Conservation (phyloP, 1,140 invertebrate genomes). For the Samia ricini region DNA sequence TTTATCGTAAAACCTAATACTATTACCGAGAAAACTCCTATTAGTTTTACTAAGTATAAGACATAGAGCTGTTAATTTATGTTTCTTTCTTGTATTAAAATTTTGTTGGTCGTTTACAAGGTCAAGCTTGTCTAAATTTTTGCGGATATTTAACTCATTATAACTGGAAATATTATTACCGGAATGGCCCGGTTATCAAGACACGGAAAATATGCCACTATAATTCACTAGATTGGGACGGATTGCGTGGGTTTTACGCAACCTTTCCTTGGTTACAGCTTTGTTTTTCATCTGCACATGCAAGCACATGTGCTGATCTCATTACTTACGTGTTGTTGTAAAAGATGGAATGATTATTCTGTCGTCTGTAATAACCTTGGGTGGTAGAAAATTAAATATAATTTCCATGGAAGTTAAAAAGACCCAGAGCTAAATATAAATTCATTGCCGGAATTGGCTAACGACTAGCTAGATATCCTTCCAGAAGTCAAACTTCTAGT, state of each 20-base stretch:
- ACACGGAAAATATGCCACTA: not conserved
- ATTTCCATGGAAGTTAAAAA: not conserved
- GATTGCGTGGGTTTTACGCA: not conserved
- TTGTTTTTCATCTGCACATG: not conserved
- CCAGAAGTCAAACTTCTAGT: not conserved
- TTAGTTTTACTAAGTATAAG: too few species aligned
- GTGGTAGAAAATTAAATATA: not conserved
- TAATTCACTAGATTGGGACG: not conserved
- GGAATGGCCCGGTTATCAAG: too few species aligned
- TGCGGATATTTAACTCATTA: too few species aligned
- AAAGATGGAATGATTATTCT: not conserved
- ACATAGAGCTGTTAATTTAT: too few species aligned
- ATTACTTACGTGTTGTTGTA: not conserved
- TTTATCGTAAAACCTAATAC: too few species aligned
- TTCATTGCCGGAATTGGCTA: not conserved
- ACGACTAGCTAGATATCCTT: not conserved
- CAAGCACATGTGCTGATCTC: not conserved
- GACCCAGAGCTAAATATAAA: not conserved
- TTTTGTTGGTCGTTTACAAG: too few species aligned
- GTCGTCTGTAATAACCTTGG: not conserved
- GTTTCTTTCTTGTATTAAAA: too few species aligned
- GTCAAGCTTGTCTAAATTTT: too few species aligned
- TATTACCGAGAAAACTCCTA: too few species aligned
- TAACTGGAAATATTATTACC: too few species aligned
- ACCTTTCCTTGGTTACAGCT: not conserved